Evolutionary conservation across 2,797 vertebrate species (phyloP), one percentile per base, ranked within the genome.

Genomic region (Erithacus rubecula): DNA sequence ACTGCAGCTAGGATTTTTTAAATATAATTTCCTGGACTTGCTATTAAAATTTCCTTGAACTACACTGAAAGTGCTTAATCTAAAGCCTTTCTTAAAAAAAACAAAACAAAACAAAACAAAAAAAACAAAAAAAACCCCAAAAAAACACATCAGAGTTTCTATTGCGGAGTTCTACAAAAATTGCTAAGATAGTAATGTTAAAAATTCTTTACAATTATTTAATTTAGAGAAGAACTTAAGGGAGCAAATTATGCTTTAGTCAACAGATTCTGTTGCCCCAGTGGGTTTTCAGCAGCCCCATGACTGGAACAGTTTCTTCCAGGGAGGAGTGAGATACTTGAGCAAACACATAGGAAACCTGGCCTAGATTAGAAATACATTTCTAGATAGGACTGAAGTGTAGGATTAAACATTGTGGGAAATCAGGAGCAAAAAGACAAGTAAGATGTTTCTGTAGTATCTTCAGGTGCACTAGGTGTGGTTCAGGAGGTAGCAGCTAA

Each of bases 21-120:
- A 39, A 30, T 71, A 49, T 26, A 0, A 59, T 53, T 67, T 76
- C 21, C 49, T 65, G 47, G 15, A 65, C 15, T 79, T 87, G 36
- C 37, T 90, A 55, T 62, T 92, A 88, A 86, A 93, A 83, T 68
- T 86, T 90, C 58, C 39, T 93, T 91, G 70, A 51, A 78, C 30
- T 71, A 10, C 47, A 65, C 2, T 39, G 14, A 59, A 88, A 86
- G 36, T 51, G 21, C 19, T 88, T 78, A 4, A 8, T 75, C 32
- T 23, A 13, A 85, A 83, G 22, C 29, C n/a, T 39, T 77, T 71
- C 76, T 85, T 23, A 39, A 79, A 74, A 30, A 52, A 52, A 68
- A 3, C 10, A 41, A 15, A 37, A 37, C 37, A 41, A 16, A 41
- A n/a, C n/a, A n/a, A n/a, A n/a, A n/a, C n/a, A n/a, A n/a, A n/a